These are phyloP conservation scores for Tuta absoluta DNA, from an alignment of 2,888 invertebrate genomes.

Conservation along the genomic window DNA sequence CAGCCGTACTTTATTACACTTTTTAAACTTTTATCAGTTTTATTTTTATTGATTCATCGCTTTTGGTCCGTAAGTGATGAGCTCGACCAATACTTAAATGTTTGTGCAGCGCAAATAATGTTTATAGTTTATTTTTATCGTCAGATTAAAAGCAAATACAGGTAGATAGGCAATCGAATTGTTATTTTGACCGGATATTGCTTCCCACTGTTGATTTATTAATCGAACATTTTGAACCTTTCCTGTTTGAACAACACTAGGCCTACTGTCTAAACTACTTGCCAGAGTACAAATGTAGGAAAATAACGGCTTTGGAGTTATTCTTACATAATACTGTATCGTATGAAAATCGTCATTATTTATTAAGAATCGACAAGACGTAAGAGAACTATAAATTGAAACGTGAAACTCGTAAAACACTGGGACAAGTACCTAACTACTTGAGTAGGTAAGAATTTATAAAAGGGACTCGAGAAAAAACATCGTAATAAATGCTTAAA, in stretches of 20 bases:
- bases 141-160: conserved; percentile 22
- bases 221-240: background rate
- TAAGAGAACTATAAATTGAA: too few relatives aligned
- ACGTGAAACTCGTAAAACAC: too few relatives aligned
- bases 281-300: too few relatives aligned
- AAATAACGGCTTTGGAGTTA: too few relatives aligned
- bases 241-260: background rate
- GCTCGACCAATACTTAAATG: conserved; percentile 19
- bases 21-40: conserved; percentile 41
- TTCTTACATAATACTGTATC: too few relatives aligned
- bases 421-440: too few relatives aligned
- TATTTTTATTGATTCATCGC: conserved; percentile 30
- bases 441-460: too few relatives aligned
- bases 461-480: background rate
- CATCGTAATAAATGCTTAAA: background rate
- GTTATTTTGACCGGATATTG: conserved; percentile 2
- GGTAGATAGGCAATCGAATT: background rate
- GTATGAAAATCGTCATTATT: too few relatives aligned
- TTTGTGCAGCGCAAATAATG: conserved; percentile 10
- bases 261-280: too few relatives aligned
- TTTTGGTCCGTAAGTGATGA: conserved; percentile 28
- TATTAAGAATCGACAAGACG: too few relatives aligned
- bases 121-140: background rate
- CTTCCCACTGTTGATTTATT: background rate
- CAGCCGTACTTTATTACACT: conserved; percentile 48